These are phyloP conservation scores for Endomychus coccineus DNA, from an alignment of 2,888 invertebrate genomes.

Conservation along the genomic window DNA sequence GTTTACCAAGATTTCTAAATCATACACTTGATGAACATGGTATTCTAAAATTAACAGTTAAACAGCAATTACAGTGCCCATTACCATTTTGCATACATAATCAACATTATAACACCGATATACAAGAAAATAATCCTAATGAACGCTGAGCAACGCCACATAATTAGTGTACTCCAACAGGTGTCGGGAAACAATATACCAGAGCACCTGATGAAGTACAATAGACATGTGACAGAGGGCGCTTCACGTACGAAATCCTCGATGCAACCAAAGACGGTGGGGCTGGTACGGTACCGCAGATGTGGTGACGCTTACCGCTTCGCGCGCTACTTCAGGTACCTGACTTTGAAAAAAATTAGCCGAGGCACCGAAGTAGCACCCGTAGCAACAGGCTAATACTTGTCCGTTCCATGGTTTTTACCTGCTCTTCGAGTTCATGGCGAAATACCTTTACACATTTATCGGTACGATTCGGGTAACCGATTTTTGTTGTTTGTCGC, in stretches of 20 bases:
- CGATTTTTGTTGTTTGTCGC: too few species aligned
- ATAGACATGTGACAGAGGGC: slow-evolving; percentile 82
- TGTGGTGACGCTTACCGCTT: slow-evolving; percentile 48
- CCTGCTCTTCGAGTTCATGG: too few species aligned
- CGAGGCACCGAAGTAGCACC: slow-evolving; percentile 88
- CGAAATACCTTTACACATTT: too few species aligned
- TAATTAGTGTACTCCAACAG: slow-evolving; percentile 98
- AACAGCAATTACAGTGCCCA: too few species aligned
- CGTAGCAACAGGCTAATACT: slow-evolving; percentile 55
- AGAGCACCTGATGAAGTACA: slow-evolving; percentile 99
- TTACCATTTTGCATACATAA: too few species aligned
- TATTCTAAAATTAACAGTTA: too few species aligned
- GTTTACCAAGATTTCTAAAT: too few species aligned
- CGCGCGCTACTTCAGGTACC: slow-evolving; percentile 99
- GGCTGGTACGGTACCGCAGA: neutral
- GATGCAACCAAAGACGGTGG: neutral
- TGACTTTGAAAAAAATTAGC: slow-evolving; percentile 72
- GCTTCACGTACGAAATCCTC: slow-evolving; percentile 8
- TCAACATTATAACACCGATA: too few species aligned
- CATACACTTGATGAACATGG: too few species aligned
- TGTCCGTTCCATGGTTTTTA: too few species aligned
- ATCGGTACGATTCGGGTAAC: too few species aligned
- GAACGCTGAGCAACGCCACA: slow-evolving; percentile 59
- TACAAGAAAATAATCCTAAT: too few species aligned
- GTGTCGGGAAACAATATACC: slow-evolving; percentile 89